Base-by-base conservation (phyloP, 2,888 invertebrate species). In the Sarcophaga rosellei region DNA sequence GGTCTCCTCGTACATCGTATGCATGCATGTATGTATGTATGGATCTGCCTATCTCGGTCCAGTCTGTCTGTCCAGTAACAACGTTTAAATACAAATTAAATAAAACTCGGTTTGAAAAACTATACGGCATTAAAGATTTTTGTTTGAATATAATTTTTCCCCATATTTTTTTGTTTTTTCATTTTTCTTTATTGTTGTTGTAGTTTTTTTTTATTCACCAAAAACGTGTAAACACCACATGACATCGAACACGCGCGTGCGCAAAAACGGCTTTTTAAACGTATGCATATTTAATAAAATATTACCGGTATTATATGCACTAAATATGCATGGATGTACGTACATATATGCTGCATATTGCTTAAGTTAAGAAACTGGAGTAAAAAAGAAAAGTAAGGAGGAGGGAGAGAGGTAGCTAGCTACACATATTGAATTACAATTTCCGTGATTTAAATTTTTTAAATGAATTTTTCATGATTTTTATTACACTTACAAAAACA, bases 161-260 rank as follows among this genome's bases (percentile, higher is more conserved):
- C 8, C 35, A 35, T 10, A 35, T 0, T 25, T 25, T 25, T 25
- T 25, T 25, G n/a, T n/a, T 23, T 23, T 23, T 1, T 23, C 25
- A 0, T 25, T 25, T 25, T 25, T 25, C 25, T 25, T 25, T 25
- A 25, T 35, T 35, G 35, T 35, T 35, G 35, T 35, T 35, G 35
- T 35, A 6, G 35, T 35, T 35, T 23, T 70, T 25, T 17, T 61
- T 10, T 21, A 47, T 82, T 66, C n/a, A 66, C 25, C 23, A 78
- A 86, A 78, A 86, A 84, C 86, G 86, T 86, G 86, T 86, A 86
- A 86, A 86, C 86, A 84, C 86, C 84, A 63, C 84, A 86, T 86
- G 86, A 86, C 86, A 86, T 86, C 86, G 84, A 86, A 84, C 86
- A 86, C 86, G 86, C 84, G 86, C 86, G 86, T 86, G 86, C 84